Evolutionary conservation across 2,797 vertebrate species (phyloP), one percentile per base, ranked within the genome.

Genomic region (Hydrophis major): DNA sequence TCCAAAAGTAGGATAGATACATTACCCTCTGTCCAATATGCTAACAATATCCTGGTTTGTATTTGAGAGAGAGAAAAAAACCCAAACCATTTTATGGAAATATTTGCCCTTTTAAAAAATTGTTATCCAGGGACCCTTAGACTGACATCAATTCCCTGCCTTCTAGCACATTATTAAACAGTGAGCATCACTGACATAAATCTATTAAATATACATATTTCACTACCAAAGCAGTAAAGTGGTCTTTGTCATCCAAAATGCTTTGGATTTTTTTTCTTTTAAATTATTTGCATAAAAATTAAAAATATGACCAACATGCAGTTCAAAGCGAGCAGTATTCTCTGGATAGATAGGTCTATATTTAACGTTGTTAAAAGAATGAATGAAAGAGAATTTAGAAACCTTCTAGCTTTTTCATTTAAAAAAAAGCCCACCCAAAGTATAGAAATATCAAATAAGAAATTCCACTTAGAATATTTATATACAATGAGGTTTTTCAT

Each of bases 401-500:
- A 94, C 59, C 94, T 27, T 56, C 91, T 93, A 90, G 92, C 91
- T 95, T 32, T 59, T 94, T 88, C 60, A 90, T 78, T 57, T 55
- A 87, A 22, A 12, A 78, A 78, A 32, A 86, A 86, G 66, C 92
- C 93, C 95, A 95, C 94, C 93, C 94, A 92, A 74, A 92, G 92
- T 1, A 83, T 93, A 92, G 0, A 95, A 1, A 94, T 59, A 53
- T 94, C 94, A 93, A 0, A 0, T 6, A 6, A 18, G 6, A n/a
- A 78, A 89, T 93, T 96, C 95, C 96, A 94, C 95, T 95, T 91
- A 95, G 74, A 20, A 22, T 42, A 89, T 69, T 95, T 94, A 95
- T 92, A 87, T 5, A 63, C 27, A 87, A 32, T 78, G 37, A 56
- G 66, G 88, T 63, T 87, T 92, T 63, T 66, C 6, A 87, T 78